Evolutionary conservation across 2,113 vertebrate species (phyloP), one percentile per base, ranked within the genome.

Genomic region (Holacanthus passer): DNA sequence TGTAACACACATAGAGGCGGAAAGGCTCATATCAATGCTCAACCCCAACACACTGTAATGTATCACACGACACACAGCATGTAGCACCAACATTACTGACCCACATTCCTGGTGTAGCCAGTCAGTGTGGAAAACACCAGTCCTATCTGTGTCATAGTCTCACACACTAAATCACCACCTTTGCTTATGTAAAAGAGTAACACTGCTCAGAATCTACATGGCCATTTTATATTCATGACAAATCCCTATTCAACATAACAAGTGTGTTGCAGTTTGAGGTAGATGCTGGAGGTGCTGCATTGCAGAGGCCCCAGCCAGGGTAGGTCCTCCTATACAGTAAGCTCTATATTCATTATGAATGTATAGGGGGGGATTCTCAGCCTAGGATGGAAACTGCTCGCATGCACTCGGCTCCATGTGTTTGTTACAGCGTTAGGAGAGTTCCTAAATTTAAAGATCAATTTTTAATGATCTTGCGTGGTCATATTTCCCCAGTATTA

Each of bases 281-380:
- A 66, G 79, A 77, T 37, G 29, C 55, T 60, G 50, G 13, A 63
- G 89, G 68, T 93, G 86, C 92, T 94, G 92, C 94, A 94, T 91
- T 94, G 92, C 85, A 94, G 93, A 89, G 86, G 89, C 70, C 72
- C 83, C 79, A 77, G 74, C 60, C 69, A 62, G 83, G 67, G 62
- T 19, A 68, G 70, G 75, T 62, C 76, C 67, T 77, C 64, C 65
- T 82, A 63, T 83, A 87, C 64, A 73, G 41, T 58, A 11, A 69
- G 43, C 35, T 76, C 69, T 65, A 69, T 76, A 76, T 86, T 84
- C 78, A 89, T 88, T 85, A 87, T 52, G 24, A 75, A 83, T 90
- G 79, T 85, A 88, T 83, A 69, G 41, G 76, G 53, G 35, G 77
- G 55, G 60, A n/a, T 72, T 47, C 35, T 62, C 9, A 19, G 41